Evolutionary conservation across 2,113 vertebrate genomes (phyloP), one percentile per base, ranked within the genome.

Genomic region (Cepphus grylle): DNA sequence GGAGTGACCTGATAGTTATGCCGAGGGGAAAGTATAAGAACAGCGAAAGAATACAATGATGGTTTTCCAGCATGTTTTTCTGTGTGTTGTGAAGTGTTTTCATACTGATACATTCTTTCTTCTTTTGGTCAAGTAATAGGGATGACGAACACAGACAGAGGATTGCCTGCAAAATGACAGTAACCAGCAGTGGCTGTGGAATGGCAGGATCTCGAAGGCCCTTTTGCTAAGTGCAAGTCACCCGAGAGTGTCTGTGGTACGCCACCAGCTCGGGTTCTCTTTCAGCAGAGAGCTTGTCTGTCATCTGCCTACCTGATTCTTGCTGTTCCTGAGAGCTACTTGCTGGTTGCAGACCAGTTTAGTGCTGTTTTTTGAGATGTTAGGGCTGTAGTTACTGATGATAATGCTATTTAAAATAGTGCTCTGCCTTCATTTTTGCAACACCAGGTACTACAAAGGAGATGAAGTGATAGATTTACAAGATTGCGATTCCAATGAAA

Each of bases 191-290:
- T 45, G 43, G 27, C 78, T 82, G 58, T 34, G 29, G 22, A 59
- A 21, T 22, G 92, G 82, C 45, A 63, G 71, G 58, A 58, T 77
- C n/a, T 73, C 63, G 49, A 47, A 66, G 32, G 26, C 38, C 8
- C 9, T 59, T 92, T 81, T 76, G 25, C 53, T 78, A 55, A 65
- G n/a, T 23, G 26, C 27, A 62, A 32, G 21, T 72, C 8, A 25
- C 10, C 32, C 0, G 0, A 1, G 12, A 23, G 32, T 5, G 5
- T 29, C 15, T 53, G 38, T 6, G n/a, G 45, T 32, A n/a, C 36
- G 27, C 23, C 12, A 38, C 25, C 40, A 43, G 7, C 30, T 67
- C 58, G 58, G 43, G 42, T 29, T 59, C 29, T 36, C n/a, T 77
- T 70, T 95, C 50, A 56, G 40, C 5, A 84, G 38, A 70, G 42